A percentile compares a stretch with the other conserved stretches of the same genome.
Evolutionary conservation across 2,113 vertebrate genomes (phyloP).

Genomic region (Scomber scombrus): DNA sequence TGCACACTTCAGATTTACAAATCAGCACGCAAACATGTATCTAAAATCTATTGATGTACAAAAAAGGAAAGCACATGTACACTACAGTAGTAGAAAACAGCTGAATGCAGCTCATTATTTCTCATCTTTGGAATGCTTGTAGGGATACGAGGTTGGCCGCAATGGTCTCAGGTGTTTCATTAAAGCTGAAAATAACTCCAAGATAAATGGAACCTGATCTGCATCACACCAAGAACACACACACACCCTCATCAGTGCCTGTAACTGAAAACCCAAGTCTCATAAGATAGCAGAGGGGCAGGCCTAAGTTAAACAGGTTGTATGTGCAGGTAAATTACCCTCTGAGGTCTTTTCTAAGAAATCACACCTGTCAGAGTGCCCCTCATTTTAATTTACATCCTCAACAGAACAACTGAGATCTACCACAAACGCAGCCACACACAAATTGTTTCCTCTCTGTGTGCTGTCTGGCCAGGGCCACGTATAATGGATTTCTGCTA

Average conservation of each 20-base stretch:
- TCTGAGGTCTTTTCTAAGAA: conserved; percentile 37
- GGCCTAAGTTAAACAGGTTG: conserved; percentile 40
- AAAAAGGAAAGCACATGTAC: not conserved
- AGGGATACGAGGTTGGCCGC: conserved; percentile 30
- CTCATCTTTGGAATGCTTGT: not conserved
- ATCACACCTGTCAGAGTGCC: conserved; percentile 6
- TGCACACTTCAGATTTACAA: not conserved
- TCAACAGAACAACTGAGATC: conserved; percentile 19
- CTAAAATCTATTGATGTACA: not conserved
- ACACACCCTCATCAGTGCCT: conserved; percentile 2
- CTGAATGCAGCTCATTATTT: conserved; percentile 29
- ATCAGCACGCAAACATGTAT: not conserved
- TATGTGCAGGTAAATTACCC: conserved; percentile 42
- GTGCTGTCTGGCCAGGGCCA: conserved; percentile 25
- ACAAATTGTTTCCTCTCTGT: conserved; percentile 39
- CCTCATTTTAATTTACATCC: conserved; percentile 41
- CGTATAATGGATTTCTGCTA: conserved; percentile 72
- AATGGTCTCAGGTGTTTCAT: conserved; percentile 68
- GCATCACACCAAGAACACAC: conserved; percentile 6
- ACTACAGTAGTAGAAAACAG: not conserved
- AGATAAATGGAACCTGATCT: conserved; percentile 40
- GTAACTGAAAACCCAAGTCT: conserved; percentile 9
- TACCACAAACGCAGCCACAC: conserved; percentile 8
- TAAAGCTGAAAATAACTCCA: conserved; percentile 46
- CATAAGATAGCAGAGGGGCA: conserved; percentile 18